phyloP scores from a whole-genome alignment of 2,888 invertebrate species.

The Euzophera pinguis region DNA sequence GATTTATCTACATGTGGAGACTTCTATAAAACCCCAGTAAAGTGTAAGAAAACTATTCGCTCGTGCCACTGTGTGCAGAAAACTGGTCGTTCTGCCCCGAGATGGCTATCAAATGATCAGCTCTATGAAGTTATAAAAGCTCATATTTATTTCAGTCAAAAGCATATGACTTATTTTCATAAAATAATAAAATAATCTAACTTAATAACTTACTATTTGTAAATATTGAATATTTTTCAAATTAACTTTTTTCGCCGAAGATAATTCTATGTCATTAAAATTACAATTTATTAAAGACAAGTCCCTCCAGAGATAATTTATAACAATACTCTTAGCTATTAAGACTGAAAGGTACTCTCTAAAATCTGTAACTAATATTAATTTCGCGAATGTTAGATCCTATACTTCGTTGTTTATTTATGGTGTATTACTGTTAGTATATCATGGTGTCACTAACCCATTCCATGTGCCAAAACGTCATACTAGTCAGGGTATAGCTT shows the following conservation, averaged over 20 bases:
- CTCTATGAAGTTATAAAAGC: slow-evolving; percentile 25
- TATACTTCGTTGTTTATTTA: slow-evolving; percentile 30
- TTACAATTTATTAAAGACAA: slow-evolving; percentile 62
- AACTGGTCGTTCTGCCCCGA: not conserved
- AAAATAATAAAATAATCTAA: slow-evolving; percentile 35
- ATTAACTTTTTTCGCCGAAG: slow-evolving; percentile 49
- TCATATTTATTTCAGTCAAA: slow-evolving; percentile 27
- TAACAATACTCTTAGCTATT: slow-evolving; percentile 70
- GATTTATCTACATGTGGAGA: slow-evolving; percentile 37
- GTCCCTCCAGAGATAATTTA: slow-evolving; percentile 71
- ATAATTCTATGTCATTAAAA: slow-evolving; percentile 52
- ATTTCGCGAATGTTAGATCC: slow-evolving; percentile 30
- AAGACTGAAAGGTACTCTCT: slow-evolving; percentile 70
- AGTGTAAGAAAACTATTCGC: slow-evolving; percentile 15
- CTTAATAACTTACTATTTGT: slow-evolving; percentile 40
- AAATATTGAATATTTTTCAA: slow-evolving; percentile 63
- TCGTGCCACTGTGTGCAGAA: not conserved
- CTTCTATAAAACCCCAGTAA: slow-evolving; percentile 41
- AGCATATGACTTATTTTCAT: slow-evolving; percentile 50
- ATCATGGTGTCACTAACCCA: slow-evolving; percentile 55
- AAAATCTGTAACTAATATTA: slow-evolving; percentile 42
- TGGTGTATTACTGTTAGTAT: slow-evolving; percentile 36
- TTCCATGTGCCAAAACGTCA: slow-evolving; percentile 65
- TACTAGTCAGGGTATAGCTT: slow-evolving; percentile 70
- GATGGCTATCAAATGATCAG: not conserved